These are phyloP conservation scores for Picus viridis DNA, from an alignment of 2,797 vertebrate genomes.

Conservation along the genomic window DNA sequence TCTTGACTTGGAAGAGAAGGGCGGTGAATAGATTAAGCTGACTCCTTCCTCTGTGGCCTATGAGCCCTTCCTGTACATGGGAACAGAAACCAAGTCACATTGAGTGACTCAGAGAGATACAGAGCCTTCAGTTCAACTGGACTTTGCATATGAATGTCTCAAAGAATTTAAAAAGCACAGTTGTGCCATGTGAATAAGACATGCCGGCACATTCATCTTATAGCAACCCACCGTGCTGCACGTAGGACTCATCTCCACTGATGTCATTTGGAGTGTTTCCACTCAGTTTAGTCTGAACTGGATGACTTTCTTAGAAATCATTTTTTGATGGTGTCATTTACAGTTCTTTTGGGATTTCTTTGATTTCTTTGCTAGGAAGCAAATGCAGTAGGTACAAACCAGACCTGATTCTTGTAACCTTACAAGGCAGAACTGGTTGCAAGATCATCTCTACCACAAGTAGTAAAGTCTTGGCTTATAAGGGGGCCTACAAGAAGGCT, in stretches of 20 bases:
- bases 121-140: neutral
- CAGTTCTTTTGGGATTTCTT: neutral
- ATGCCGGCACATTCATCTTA: neutral
- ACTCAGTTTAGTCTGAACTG: neutral
- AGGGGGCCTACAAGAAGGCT: no score
- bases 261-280: neutral
- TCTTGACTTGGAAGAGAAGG: neutral
- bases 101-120: neutral
- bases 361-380: neutral
- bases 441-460: neutral
- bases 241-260: neutral
- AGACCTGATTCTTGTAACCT: neutral
- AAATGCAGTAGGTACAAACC: neutral
- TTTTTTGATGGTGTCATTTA: neutral
- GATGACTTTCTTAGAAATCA: neutral
- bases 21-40: neutral
- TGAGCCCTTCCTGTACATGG: neutral
- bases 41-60: conserved; percentile 20
- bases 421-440: neutral
- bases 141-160: neutral
- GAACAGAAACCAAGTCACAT: neutral
- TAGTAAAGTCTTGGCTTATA: neutral
- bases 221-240: neutral
- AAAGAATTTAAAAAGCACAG: neutral
- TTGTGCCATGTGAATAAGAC: neutral